Evolutionary conservation across 1,140 invertebrate genomes (phyloP), one percentile per base, ranked within the genome.

Genomic region (Nymphalis io): DNA sequence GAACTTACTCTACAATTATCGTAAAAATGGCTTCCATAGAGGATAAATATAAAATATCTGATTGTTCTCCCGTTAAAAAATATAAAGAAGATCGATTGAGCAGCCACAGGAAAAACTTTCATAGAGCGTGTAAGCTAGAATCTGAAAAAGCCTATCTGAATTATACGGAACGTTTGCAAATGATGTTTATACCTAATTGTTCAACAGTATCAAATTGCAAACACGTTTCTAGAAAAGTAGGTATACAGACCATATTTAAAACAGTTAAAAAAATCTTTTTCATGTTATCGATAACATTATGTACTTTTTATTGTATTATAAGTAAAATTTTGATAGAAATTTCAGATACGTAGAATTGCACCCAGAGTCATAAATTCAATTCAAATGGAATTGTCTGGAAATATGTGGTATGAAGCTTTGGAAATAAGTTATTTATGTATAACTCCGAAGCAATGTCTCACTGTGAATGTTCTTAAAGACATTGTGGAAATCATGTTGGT

Each of bases 401-500:
- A 84, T 15, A 82, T 82, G 70, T 91, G 88, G 88, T 76, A 27
- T 72, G 88, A 91, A 66, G 89, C 88, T 46, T 66, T 92, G 44
- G 84, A 90, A 72, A 78, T 88, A 12, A 88, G 84, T 51, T 62
- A 73, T 42, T 53, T 87, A 44, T 80, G 76, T 51, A 81, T 91
- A 1, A 85, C 78, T 51, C 72, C 72, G 33, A 61, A 68, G 15
- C 82, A 90, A 58, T 90, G 87, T 71, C 74, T 90, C 15, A 84
- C 87, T 20, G 76, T 73, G 20, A 76, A 81, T 74, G 68, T 89
- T 1, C 72, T 91, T 1, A 82, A 80, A 70, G 74, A 83, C 68
- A 72, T 92, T 64, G 77, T 89, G 12, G 83, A 88, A 80, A 92
- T 92, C 60, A 87, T 91, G 27, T 61, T 92, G 82, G 90, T 92